Evolutionary conservation across 2,797 vertebrate genomes (phyloP), one percentile per base, ranked within the genome.

Genomic region (Peromyscus eremicus): DNA sequence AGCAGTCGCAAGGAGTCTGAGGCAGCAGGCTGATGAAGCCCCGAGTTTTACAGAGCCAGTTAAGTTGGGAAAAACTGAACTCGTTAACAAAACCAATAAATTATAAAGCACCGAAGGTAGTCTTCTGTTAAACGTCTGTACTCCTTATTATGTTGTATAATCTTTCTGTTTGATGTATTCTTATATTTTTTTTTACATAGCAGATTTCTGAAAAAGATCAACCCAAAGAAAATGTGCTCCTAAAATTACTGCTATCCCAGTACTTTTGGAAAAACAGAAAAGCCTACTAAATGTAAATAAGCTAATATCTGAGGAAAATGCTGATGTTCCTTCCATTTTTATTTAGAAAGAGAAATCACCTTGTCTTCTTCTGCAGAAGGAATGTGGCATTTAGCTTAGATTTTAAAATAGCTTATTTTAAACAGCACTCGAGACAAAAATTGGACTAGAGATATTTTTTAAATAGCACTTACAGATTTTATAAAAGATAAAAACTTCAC

Each of bases 61-160:
- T 57, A 76, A 21, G 34, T 34, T 86, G 40, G 77, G 73, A 77
- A 95, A 97, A 82, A 43, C 19, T 64, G 40, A 87, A 91, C 68
- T 96, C 73, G 52, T 95, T 94, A 95, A 79, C 79, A 79, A 91
- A 91, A 84, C 12, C 89, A 89, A 83, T 93, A 77, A 94, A 94
- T 94, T 97, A 79, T 88, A 55, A 92, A 89, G 92, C 27, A 79
- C 57, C 7, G 23, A 64, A 14, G 55, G 13, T 79, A 27, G 34
- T 11, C 81, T 80, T 91, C 95, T 89, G 70, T 27, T 76, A 83
- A 94, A 52, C 80, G 89, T 94, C 70, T 86, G 11, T n/a, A 34
- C 52, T 82, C 52, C n/a, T 80, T 16, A 29, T 80, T 89, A 34
- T 52, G 76, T 86, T 87, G 14, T 27, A 94, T 80, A 91, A 76